phyloP scores from a whole-genome alignment of 1,140 invertebrate species.

The Pseudomyrmex flavicornis region DNA sequence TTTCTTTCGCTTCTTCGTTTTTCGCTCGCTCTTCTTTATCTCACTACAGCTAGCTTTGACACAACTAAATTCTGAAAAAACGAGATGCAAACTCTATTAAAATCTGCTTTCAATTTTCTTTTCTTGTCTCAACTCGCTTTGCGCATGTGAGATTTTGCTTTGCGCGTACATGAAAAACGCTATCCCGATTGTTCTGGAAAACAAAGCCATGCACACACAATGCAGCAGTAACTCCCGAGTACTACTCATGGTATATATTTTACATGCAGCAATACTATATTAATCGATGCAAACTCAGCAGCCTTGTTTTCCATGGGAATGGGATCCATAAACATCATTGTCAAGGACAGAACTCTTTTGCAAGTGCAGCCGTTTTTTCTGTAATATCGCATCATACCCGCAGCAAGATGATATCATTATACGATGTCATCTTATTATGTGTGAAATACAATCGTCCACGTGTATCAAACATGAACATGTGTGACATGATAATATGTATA shows the following conservation, averaged over 20 bases:
- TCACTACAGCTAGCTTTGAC: constrained; percentile 68
- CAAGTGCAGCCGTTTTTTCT: neutral
- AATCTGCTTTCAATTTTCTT: constrained; percentile 47
- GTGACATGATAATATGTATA: neutral
- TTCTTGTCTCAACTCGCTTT: constrained; percentile 50
- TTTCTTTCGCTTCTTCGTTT: neutral
- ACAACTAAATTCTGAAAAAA: constrained; percentile 74
- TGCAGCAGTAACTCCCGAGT: constrained; percentile 1
- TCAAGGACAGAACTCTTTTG: neutral
- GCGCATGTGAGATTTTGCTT: constrained; percentile 51
- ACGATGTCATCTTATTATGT: too few relatives aligned
- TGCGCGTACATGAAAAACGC: neutral
- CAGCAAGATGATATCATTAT: too few relatives aligned
- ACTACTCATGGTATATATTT: neutral
- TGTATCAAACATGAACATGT: constrained; percentile 22
- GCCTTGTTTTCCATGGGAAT: neutral
- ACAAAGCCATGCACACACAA: neutral
- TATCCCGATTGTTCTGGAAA: neutral
- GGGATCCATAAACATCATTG: neutral
- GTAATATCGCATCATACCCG: too few relatives aligned
- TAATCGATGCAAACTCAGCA: neutral
- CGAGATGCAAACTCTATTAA: constrained; percentile 71
- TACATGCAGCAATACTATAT: neutral
- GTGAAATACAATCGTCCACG: neutral
- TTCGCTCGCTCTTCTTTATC: neutral